Evolutionary conservation across 1,140 invertebrate genomes (phyloP).

Genomic region (Eumeta japonica): DNA sequence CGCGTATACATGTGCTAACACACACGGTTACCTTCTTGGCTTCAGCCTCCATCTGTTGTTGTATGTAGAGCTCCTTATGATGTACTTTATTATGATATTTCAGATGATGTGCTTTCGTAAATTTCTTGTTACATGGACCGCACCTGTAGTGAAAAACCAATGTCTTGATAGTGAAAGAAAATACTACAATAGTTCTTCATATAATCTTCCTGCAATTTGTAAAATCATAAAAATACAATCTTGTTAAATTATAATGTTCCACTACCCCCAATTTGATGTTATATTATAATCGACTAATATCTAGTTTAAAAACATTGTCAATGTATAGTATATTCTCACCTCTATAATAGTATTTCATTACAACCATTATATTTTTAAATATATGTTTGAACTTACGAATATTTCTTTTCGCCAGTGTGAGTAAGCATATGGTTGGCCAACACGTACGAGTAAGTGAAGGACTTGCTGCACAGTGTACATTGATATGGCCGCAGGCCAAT

Average conservation of each 20-base stretch:
- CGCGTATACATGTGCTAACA: too few relatives aligned
- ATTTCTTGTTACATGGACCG: constrained; percentile 50
- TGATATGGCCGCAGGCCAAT: constrained; percentile 70
- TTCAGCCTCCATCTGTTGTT: constrained; percentile 45
- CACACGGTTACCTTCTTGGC: constrained; percentile 44
- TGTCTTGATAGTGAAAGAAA: constrained; percentile 2
- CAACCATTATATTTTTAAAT: too few relatives aligned
- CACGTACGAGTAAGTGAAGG: constrained; percentile 71
- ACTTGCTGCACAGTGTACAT: constrained; percentile 69
- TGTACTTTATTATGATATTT: constrained; percentile 58
- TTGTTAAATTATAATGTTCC: too few relatives aligned
- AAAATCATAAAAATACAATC: too few relatives aligned
- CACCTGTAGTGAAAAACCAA: constrained; percentile 27
- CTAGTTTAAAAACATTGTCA: too few relatives aligned
- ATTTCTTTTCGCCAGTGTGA: constrained; percentile 74
- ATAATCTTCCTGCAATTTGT: too few relatives aligned
- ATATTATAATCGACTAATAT: too few relatives aligned
- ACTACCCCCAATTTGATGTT: too few relatives aligned
- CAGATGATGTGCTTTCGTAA: constrained; percentile 54
- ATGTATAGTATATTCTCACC: too few relatives aligned
- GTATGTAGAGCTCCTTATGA: constrained; percentile 50
- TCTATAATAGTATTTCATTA: too few relatives aligned
- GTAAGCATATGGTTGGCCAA: constrained; percentile 73
- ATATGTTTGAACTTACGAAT: constrained; percentile 47
- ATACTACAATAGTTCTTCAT: too few relatives aligned